These are phyloP conservation scores for Acanthosepion lycidas DNA, from an alignment of 2,888 invertebrate genomes.

Conservation along the genomic window DNA sequence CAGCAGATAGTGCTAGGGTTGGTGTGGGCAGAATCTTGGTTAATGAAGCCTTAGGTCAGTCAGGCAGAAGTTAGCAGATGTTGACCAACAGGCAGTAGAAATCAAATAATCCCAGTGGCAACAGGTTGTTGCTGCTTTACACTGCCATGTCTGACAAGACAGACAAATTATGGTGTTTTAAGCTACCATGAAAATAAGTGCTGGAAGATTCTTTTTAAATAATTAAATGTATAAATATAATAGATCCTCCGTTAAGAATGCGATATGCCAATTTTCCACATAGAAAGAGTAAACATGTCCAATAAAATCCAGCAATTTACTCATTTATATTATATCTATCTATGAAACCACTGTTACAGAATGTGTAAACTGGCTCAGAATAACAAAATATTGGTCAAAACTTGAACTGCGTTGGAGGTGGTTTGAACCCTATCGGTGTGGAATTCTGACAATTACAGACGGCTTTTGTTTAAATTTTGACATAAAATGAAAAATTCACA, in stretches of 20 bases:
- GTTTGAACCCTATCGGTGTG: no score
- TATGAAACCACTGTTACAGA: no score
- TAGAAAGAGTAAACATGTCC: no score
- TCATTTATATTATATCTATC: no score
- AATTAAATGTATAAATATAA: background rate
- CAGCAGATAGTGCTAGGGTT: background rate
- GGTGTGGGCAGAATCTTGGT: background rate
- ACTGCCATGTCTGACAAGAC: background rate
- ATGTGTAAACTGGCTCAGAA: no score
- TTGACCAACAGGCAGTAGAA: background rate
- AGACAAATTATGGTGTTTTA: background rate
- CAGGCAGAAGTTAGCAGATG: background rate
- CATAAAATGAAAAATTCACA: no score
- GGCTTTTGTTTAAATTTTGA: no score
- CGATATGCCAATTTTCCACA: no score
- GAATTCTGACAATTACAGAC: no score
- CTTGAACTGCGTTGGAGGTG: no score
- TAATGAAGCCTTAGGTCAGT: background rate
- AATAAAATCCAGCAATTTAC: no score
- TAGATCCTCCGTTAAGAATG: background rate
- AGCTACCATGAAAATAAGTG: background rate
- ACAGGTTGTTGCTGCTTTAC: background rate
- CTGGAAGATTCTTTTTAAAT: background rate
- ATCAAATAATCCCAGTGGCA: slow-evolving; percentile 2
- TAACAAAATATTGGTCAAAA: no score